Percentiles rank a stretch among this genome's conserved stretches.
Conservation (phyloP, 2,888 invertebrate genomes). For the Synergus gifuensis region DNA sequence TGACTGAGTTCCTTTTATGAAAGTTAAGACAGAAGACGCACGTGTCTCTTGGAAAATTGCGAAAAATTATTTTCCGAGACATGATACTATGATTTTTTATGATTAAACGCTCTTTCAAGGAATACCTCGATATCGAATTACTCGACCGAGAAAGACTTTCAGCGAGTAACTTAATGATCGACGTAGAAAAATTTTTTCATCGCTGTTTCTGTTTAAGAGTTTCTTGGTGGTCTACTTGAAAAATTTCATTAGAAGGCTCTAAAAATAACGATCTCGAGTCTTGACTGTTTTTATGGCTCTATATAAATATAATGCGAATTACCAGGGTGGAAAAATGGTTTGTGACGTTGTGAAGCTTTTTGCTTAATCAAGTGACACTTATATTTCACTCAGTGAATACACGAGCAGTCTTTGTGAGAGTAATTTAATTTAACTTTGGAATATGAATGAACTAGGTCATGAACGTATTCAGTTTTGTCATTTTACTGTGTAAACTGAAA, state of each 20-base stretch:
- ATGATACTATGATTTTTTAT: neutral
- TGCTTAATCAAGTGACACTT: constrained; percentile 11
- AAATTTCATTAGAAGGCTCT: neutral
- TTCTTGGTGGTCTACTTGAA: neutral
- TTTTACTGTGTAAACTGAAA: neutral
- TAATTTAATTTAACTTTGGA: constrained; percentile 22
- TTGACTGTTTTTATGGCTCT: neutral
- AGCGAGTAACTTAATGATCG: neutral
- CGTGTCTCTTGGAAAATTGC: neutral
- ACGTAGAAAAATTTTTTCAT: constrained; percentile 3
- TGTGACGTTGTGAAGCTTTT: neutral
- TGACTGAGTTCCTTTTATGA: constrained; percentile 8
- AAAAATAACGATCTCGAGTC: neutral
- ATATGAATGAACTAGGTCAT: constrained; percentile 19
- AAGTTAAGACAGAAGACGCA: neutral
- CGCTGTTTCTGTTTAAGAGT: neutral
- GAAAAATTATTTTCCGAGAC: neutral
- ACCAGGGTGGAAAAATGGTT: neutral
- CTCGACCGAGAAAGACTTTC: neutral
- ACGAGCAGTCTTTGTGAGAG: constrained; percentile 9
- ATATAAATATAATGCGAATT: neutral
- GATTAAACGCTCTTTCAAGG: neutral
- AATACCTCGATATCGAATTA: constrained; percentile 16
- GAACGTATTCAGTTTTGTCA: constrained; percentile 19
- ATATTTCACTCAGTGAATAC: constrained; percentile 16